Evolutionary conservation across 2,888 invertebrate genomes (phyloP).

Genomic region (Hesperia comma): DNA sequence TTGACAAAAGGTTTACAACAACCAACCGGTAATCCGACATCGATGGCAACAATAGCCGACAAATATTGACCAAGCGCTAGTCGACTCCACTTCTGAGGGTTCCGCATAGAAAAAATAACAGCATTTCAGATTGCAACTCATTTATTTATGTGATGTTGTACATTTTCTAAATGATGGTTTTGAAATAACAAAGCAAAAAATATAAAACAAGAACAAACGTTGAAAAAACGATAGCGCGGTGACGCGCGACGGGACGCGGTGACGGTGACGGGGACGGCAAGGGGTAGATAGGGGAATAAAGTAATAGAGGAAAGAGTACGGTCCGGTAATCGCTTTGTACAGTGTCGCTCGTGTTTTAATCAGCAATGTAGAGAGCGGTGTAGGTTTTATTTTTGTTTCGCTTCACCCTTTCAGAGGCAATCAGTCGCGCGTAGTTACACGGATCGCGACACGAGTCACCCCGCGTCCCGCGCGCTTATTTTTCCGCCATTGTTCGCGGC

Average conservation of each 20-base stretch:
- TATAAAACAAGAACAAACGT: too few relatives aligned
- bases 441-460: slow-evolving; percentile 65
- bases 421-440: slow-evolving; percentile 71
- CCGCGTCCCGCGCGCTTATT: slow-evolving; percentile 38
- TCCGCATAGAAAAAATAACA: not conserved
- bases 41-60: slow-evolving; percentile 52
- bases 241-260: too few relatives aligned
- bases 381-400: slow-evolving; percentile 61
- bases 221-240: too few relatives aligned
- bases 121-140: not conserved
- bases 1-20: slow-evolving; percentile 55
- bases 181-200: too few relatives aligned
- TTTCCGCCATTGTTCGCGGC: slow-evolving; percentile 37
- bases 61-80: slow-evolving; percentile 4
- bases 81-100: not conserved
- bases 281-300: slow-evolving; percentile 45
- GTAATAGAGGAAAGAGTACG: slow-evolving; percentile 65
- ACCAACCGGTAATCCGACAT: slow-evolving; percentile 56
- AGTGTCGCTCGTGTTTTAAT: slow-evolving; percentile 68
- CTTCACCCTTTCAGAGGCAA: slow-evolving; percentile 72
- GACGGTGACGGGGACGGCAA: too few relatives aligned
- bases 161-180: too few relatives aligned
- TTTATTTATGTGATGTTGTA: too few relatives aligned
- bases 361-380: slow-evolving; percentile 60
- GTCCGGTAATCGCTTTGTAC: slow-evolving; percentile 78